These are phyloP conservation scores for Copidosoma floridanum DNA, from an alignment of 1,140 invertebrate species.

Conservation along the genomic window DNA sequence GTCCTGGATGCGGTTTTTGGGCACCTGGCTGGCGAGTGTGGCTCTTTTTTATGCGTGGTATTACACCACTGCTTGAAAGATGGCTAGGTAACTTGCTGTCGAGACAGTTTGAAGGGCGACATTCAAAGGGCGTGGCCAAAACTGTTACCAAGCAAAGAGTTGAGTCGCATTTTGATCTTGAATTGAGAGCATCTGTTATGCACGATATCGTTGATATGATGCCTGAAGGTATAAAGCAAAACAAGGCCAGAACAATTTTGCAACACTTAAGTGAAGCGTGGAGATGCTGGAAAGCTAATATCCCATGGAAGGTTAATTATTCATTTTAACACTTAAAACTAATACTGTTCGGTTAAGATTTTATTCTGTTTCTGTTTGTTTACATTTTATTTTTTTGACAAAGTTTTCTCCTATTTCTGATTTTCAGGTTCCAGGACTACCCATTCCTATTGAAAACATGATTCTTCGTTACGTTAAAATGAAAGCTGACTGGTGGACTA, in stretches of 20 bases:
- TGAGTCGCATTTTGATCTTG: slow-evolving; percentile 98
- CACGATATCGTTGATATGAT: slow-evolving; percentile 99
- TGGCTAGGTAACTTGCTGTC: slow-evolving; percentile 98
- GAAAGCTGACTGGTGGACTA: slow-evolving; percentile 99
- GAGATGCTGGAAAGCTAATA: slow-evolving; percentile 99
- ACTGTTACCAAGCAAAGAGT: slow-evolving; percentile 99
- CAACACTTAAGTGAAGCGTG: slow-evolving; percentile 99
- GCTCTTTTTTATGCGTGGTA: slow-evolving; percentile 99
- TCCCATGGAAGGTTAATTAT: slow-evolving; percentile 92
- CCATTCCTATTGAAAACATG: slow-evolving; percentile 99
- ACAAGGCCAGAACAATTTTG: slow-evolving; percentile 97
- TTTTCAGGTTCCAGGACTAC: slow-evolving; percentile 88
- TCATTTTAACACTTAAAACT: no score
- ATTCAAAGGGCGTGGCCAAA: slow-evolving; percentile 98
- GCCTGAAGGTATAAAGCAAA: slow-evolving; percentile 99
- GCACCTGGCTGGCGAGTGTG: slow-evolving; percentile 99
- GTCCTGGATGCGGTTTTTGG: slow-evolving; percentile 99
- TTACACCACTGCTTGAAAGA: slow-evolving; percentile 94
- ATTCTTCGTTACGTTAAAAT: slow-evolving; percentile 99
- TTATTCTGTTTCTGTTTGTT: no score
- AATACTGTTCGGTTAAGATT: no score
- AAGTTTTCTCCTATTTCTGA: no score
- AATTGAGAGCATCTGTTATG: slow-evolving; percentile 97
- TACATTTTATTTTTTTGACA: no score
- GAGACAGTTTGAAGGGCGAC: slow-evolving; percentile 97